Percentiles rank a stretch among this genome's conserved stretches.
phyloP scores from a whole-genome alignment of 2,113 vertebrate genomes.

The Dromiciops gliroides region DNA sequence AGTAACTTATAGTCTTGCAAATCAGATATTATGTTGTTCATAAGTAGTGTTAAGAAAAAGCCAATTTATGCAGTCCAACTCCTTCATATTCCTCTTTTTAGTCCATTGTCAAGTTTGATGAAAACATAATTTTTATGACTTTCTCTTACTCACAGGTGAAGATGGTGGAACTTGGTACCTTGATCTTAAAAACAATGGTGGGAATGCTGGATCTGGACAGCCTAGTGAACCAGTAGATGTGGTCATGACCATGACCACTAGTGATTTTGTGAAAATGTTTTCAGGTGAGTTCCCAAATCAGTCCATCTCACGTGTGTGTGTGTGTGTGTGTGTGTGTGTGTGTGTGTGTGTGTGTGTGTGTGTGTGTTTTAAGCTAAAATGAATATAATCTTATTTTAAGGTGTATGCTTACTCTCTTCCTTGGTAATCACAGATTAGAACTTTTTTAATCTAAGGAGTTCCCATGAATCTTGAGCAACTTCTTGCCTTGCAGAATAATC shows the following conservation, averaged over 20 bases:
- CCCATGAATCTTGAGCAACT: not conserved
- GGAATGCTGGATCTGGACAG: conserved; percentile 86
- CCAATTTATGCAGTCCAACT: conserved; percentile 6
- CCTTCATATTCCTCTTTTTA: not conserved
- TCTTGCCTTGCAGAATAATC: not conserved
- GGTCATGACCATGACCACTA: conserved; percentile 92
- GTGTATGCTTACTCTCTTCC: conserved; percentile 28
- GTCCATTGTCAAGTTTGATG: not conserved
- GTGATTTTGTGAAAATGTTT: conserved; percentile 95
- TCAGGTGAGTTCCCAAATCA: conserved; percentile 84
- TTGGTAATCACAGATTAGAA: not conserved
- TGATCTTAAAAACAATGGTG: conserved; percentile 90
- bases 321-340: not conserved
- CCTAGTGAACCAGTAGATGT: conserved; percentile 88
- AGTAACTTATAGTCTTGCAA: not conserved
- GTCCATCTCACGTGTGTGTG: not conserved
- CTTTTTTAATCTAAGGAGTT: not conserved
- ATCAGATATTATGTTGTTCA: not conserved
- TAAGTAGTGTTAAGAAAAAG: not conserved
- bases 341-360: not conserved
- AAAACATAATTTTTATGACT: not conserved
- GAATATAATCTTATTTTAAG: conserved; percentile 11
- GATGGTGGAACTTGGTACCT: conserved; percentile 92
- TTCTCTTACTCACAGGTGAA: conserved; percentile 84
- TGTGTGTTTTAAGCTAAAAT: not conserved